A percentile compares a stretch with the other conserved stretches of the same genome.
These are phyloP conservation scores for Drosophila pectinifera DNA, from an alignment of 1,140 invertebrate species.

Conservation along the genomic window DNA sequence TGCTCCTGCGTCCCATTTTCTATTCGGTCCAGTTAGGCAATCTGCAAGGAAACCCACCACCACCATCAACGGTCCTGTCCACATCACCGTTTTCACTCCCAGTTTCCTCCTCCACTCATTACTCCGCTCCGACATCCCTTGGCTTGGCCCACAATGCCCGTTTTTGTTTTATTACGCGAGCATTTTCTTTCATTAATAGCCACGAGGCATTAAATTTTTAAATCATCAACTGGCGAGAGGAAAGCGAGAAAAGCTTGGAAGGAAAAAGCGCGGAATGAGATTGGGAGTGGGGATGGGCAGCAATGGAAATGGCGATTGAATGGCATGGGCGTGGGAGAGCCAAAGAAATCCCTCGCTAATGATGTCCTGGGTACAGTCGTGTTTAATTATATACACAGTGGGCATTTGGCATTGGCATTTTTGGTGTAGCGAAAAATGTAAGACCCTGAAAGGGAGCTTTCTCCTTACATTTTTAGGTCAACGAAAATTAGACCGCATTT, in stretches of 20 bases:
- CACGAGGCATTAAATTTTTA: slow-evolving; percentile 81
- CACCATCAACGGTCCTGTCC: slow-evolving; percentile 1
- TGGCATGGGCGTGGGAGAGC: slow-evolving; percentile 14
- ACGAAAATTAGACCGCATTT: too few relatives aligned
- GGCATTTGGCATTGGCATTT: slow-evolving; percentile 2
- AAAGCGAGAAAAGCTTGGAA: slow-evolving; percentile 14
- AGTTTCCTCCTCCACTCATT: slow-evolving; percentile 5
- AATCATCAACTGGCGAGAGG: slow-evolving; percentile 59
- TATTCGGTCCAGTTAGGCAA: slow-evolving; percentile 28
- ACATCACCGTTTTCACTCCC: slow-evolving; percentile 24
- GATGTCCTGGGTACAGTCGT: slow-evolving; percentile 61
- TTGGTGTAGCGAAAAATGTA: neutral
- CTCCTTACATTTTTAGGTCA: slow-evolving; percentile 4
- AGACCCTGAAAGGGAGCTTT: neutral
- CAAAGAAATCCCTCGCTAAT: slow-evolving; percentile 42
- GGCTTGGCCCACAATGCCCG: slow-evolving; percentile 36
- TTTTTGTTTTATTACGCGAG: slow-evolving; percentile 81
- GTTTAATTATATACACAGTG: slow-evolving; percentile 40
- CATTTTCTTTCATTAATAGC: slow-evolving; percentile 82
- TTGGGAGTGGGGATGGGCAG: slow-evolving; percentile 3
- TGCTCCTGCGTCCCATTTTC: slow-evolving; percentile 46
- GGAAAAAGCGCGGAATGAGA: slow-evolving; percentile 6
- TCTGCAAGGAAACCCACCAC: slow-evolving; percentile 32
- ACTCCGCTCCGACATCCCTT: neutral
- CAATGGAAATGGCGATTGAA: slow-evolving; percentile 16